Conservation (phyloP, 1,140 invertebrate species). For the Pantala flavescens region DNA sequence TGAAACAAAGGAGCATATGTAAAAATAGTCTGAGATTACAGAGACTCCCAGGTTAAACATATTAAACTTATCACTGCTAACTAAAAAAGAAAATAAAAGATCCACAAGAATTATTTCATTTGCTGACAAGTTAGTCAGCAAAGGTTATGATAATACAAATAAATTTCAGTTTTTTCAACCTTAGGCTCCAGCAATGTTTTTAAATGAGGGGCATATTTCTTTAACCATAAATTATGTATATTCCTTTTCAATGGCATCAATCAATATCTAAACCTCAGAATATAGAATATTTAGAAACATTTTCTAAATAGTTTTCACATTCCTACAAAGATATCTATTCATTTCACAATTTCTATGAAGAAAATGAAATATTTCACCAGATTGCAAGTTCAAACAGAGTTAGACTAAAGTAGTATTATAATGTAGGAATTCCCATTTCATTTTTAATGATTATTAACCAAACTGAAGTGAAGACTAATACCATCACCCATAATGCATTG, state of each 20-base stretch:
- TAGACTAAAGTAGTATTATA: neutral
- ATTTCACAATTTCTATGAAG: neutral
- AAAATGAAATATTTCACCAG: too few species aligned
- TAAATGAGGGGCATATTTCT: neutral
- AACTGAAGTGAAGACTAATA: slow-evolving; percentile 15
- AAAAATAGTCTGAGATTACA: too few species aligned
- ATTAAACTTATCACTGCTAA: neutral
- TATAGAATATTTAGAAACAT: neutral
- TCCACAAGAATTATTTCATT: neutral
- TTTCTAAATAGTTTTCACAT: neutral
- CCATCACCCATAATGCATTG: slow-evolving; percentile 14
- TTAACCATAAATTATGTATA: neutral
- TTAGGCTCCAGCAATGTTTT: neutral
- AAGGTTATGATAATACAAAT: neutral
- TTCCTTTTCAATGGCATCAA: neutral
- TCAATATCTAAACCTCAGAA: neutral
- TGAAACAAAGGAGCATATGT: too few species aligned
- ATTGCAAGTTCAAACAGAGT: too few species aligned
- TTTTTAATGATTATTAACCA: neutral
- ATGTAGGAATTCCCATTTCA: neutral
- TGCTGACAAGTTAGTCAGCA: neutral
- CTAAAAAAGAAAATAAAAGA: neutral
- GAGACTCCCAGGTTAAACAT: too few species aligned
- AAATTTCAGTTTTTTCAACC: neutral
- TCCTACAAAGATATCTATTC: neutral